phyloP scores from a whole-genome alignment of 2,113 vertebrate species.

The Chaetodon auriga region DNA sequence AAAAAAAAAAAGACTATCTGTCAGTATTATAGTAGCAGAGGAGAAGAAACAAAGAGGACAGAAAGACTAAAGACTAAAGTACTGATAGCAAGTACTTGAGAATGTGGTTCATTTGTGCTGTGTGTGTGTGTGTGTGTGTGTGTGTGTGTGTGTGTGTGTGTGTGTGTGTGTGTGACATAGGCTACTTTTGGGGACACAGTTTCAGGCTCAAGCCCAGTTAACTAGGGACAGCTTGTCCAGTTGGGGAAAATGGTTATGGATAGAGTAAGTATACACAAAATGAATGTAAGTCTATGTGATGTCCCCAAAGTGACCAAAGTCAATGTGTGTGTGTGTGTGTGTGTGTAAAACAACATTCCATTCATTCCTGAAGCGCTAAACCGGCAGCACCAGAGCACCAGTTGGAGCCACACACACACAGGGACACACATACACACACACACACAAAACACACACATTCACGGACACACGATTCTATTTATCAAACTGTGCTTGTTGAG shows the following conservation, averaged over 20 bases:
- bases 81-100: slow-evolving; percentile 18
- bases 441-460: slow-evolving; percentile 12
- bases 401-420: slow-evolving; percentile 30
- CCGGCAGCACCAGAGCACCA: slow-evolving; percentile 56
- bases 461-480: slow-evolving; percentile 12
- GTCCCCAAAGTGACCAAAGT: too few relatives aligned
- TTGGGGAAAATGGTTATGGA: too few relatives aligned
- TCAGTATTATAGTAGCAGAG: background rate
- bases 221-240: too few relatives aligned
- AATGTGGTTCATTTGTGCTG: slow-evolving; percentile 29
- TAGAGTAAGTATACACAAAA: too few relatives aligned
- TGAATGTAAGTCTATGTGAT: too few relatives aligned
- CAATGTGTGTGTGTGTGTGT: slow-evolving; percentile 48
- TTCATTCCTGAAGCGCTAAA: slow-evolving; percentile 83
- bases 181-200: too few relatives aligned
- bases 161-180: slow-evolving; percentile 39
- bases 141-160: slow-evolving; percentile 30
- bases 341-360: slow-evolving; percentile 83
- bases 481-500: slow-evolving; percentile 4
- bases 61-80: slow-evolving; percentile 4
- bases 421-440: slow-evolving; percentile 19
- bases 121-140: slow-evolving; percentile 18
- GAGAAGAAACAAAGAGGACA: slow-evolving; percentile 13
- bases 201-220: too few relatives aligned
- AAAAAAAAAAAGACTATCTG: background rate